These are phyloP conservation scores for Vanessa tameamea DNA, from an alignment of 1,140 invertebrate species.

Conservation along the genomic window DNA sequence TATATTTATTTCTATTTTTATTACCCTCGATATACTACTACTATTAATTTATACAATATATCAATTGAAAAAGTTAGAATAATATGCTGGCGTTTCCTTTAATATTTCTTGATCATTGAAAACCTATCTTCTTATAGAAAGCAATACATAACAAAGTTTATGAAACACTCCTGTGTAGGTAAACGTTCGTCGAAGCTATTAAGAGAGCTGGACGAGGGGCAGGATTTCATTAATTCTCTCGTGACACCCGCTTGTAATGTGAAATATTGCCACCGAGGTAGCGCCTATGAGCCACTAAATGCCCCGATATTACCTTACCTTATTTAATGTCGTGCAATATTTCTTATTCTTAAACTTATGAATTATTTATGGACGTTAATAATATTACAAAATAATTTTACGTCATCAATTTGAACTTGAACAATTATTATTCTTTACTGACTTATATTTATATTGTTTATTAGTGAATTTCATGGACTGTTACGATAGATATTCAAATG, in stretches of 20 bases:
- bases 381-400: too few relatives aligned
- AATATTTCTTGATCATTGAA: background rate
- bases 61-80: background rate
- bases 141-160: background rate
- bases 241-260: slow-evolving; percentile 24
- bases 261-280: slow-evolving; percentile 6
- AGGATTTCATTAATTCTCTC: slow-evolving; percentile 29
- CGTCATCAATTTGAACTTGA: too few relatives aligned
- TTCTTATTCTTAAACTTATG: background rate
- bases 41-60: background rate
- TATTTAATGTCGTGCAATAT: background rate
- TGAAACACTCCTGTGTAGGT: slow-evolving; percentile 6
- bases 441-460: too few relatives aligned
- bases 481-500: too few relatives aligned
- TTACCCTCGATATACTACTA: too few relatives aligned
- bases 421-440: too few relatives aligned
- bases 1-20: too few relatives aligned
- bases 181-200: slow-evolving; percentile 18
- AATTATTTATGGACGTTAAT: too few relatives aligned
- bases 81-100: background rate
- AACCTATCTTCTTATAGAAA: background rate
- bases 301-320: slow-evolving; percentile 6
- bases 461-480: too few relatives aligned
- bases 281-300: slow-evolving; percentile 6
- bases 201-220: slow-evolving; percentile 26